Evolutionary conservation across 2,113 vertebrate species (phyloP).

Genomic region (Morphnarchus princeps): DNA sequence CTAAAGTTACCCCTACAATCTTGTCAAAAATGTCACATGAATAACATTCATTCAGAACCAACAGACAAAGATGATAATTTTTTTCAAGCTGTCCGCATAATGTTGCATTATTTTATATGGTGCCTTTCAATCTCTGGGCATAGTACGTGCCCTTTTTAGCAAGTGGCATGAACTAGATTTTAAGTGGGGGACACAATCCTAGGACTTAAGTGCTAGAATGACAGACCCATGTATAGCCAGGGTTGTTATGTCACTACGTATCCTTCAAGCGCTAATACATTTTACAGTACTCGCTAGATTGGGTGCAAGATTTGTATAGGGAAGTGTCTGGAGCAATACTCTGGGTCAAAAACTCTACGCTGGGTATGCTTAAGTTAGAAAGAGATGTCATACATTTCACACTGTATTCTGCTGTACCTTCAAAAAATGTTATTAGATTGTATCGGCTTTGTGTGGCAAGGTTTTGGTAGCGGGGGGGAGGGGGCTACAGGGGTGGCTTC

Average conservation of each 20-base stretch:
- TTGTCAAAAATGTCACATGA: slow-evolving; percentile 19
- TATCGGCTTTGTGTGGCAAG: too few species aligned
- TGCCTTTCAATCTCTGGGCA: not conserved
- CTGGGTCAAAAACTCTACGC: not conserved
- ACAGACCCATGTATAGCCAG: not conserved
- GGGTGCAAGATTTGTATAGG: not conserved
- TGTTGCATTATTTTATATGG: not conserved
- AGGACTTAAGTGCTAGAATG: not conserved
- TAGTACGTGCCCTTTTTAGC: not conserved
- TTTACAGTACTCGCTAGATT: accelerated
- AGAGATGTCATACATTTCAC: not conserved
- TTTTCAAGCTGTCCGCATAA: not conserved
- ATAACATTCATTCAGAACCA: not conserved
- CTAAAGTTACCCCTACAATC: not conserved
- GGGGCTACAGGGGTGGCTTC: too few species aligned
- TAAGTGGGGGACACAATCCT: not conserved
- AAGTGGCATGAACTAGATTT: not conserved
- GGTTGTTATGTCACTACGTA: accelerated
- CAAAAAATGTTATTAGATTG: not conserved
- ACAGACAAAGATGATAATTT: not conserved
- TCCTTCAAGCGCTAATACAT: not conserved
- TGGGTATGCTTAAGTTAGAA: not conserved
- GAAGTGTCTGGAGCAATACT: not conserved
- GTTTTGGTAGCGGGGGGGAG: too few species aligned
- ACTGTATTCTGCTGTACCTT: not conserved